Conservation (phyloP, 2,113 vertebrate species). For the Ranitomeya imitator region DNA sequence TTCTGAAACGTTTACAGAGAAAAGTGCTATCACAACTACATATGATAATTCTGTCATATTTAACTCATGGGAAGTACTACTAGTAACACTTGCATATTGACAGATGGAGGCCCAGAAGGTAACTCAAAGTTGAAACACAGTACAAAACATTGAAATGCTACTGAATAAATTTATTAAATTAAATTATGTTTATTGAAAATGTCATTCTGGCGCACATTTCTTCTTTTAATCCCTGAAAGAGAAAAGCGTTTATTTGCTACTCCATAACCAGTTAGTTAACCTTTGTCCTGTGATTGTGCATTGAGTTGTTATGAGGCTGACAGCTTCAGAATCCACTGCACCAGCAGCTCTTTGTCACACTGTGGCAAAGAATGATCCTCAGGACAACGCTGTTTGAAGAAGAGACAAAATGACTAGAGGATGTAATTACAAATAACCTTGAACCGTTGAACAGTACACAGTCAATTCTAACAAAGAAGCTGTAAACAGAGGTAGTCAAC, state of each 20-base stretch:
- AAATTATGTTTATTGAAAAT: constrained; percentile 67
- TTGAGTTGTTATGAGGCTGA: neutral
- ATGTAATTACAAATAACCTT: constrained; percentile 34
- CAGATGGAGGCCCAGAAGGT: constrained; percentile 68
- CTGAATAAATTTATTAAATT: constrained; percentile 61
- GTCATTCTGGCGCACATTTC: constrained; percentile 58
- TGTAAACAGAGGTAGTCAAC: constrained; percentile 26
- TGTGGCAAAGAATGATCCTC: constrained; percentile 25
- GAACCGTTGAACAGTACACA: constrained; percentile 17
- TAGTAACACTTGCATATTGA: constrained; percentile 65
- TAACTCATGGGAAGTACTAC: constrained; percentile 64
- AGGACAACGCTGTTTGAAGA: constrained; percentile 21
- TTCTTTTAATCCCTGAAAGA: constrained; percentile 60
- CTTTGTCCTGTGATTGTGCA: constrained; percentile 46
- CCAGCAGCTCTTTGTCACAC: neutral
- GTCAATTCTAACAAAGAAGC: neutral
- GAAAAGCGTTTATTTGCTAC: constrained; percentile 58
- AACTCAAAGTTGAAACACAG: constrained; percentile 69
- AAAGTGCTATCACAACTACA: constrained; percentile 63
- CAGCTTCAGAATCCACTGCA: neutral
- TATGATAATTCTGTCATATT: constrained; percentile 63
- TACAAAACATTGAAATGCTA: constrained; percentile 64
- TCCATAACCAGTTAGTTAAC: constrained; percentile 55
- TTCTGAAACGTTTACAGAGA: constrained; percentile 53
- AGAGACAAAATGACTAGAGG: constrained; percentile 47